phyloP scores from a whole-genome alignment of 1,140 invertebrate species.

The Drosophila orosa region DNA sequence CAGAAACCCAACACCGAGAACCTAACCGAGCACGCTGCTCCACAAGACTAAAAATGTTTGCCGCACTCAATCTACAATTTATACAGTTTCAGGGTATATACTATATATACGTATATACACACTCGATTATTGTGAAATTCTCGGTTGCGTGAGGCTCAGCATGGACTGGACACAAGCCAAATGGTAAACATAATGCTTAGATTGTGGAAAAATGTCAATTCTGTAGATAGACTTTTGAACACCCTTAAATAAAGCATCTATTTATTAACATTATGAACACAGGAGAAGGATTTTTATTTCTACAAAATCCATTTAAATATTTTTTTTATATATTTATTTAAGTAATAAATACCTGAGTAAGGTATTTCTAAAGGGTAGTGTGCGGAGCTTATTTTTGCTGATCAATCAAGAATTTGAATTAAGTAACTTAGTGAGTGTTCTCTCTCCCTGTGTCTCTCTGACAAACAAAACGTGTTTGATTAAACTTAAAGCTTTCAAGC shows the following conservation, averaged over 20 bases:
- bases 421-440: background rate
- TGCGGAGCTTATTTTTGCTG: background rate
- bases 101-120: background rate
- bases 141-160: conserved; percentile 13
- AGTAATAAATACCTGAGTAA: accelerated
- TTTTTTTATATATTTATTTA: background rate
- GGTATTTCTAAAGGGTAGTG: background rate
- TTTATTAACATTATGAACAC: background rate
- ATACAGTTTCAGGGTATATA: conserved; percentile 12
- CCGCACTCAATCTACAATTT: background rate
- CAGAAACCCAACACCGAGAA: background rate
- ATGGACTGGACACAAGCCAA: conserved; percentile 11
- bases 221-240: background rate
- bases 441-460: background rate
- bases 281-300: too few relatives aligned
- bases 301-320: background rate
- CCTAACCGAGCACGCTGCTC: conserved; percentile 1
- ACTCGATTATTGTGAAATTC: conserved; percentile 37
- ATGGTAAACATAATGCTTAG: conserved; percentile 13
- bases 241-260: too few relatives aligned
- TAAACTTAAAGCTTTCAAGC: background rate
- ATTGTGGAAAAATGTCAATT: background rate
- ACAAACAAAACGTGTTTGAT: conserved; percentile 8
- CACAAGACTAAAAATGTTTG: conserved; percentile 21
- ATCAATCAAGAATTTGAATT: conserved; percentile 28